phyloP scores from a whole-genome alignment of 2,888 invertebrate species.

The Amphipoea lucens region DNA sequence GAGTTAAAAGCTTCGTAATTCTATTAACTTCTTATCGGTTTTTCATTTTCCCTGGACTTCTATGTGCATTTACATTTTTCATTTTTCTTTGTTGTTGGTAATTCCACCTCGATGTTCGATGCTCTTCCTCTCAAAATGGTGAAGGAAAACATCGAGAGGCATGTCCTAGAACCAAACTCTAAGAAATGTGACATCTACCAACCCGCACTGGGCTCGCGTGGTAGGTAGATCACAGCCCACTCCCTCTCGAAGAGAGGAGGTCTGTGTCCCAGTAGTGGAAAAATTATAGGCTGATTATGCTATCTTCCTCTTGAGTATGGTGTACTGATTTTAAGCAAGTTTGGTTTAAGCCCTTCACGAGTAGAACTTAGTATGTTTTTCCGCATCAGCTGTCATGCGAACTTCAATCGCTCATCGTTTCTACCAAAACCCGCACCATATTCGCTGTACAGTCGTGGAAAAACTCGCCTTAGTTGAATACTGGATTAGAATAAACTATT shows the following conservation, averaged over 20 bases:
- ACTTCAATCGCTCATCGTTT: constrained; percentile 63
- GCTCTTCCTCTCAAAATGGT: not conserved
- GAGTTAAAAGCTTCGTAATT: constrained; percentile 4
- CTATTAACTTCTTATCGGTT: not conserved
- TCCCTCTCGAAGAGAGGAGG: not conserved
- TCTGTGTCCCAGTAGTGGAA: not conserved
- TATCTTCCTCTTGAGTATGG: not conserved
- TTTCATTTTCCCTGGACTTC: not conserved
- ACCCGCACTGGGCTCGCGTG: not conserved
- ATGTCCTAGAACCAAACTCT: not conserved
- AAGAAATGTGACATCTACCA: not conserved
- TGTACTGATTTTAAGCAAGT: not conserved
- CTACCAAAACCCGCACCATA: constrained; percentile 62
- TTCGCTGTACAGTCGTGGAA: constrained; percentile 78
- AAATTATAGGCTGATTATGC: too few relatives aligned
- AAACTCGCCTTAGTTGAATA: constrained; percentile 80
- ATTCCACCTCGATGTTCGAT: not conserved
- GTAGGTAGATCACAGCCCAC: not conserved
- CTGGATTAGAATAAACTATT: constrained; percentile 81
- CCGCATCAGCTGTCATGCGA: not conserved
- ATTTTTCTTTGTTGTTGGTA: not conserved
- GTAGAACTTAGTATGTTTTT: not conserved
- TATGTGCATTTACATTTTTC: too few relatives aligned
- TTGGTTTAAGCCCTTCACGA: not conserved
- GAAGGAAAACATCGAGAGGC: not conserved